A percentile compares a stretch with the other conserved stretches of the same genome.
phyloP scores from a whole-genome alignment of 2,113 vertebrate genomes.

The Acanthisitta chloris region DNA sequence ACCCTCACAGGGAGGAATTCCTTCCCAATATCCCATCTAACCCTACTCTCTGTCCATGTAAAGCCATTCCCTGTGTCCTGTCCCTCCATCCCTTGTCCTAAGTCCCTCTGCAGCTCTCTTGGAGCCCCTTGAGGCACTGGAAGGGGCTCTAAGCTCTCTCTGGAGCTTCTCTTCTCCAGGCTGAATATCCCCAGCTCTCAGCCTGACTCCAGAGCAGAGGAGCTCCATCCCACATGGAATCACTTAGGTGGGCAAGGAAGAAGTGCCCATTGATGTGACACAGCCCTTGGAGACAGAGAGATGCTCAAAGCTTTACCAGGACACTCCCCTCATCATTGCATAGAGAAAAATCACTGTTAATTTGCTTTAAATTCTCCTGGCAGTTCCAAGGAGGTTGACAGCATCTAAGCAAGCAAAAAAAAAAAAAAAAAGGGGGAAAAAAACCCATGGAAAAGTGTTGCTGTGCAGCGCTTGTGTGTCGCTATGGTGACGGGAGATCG shows the following conservation, averaged over 20 bases:
- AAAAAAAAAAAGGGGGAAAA: fast-evolving
- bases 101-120: neutral
- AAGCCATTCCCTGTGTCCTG: too few relatives aligned
- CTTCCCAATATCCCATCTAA: too few relatives aligned
- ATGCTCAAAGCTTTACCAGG: neutral
- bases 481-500: constrained; percentile 21
- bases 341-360: fast-evolving
- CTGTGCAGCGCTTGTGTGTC: neutral
- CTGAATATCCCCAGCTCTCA: neutral
- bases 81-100: neutral
- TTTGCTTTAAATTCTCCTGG: neutral
- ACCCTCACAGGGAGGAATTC: neutral
- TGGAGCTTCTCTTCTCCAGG: neutral
- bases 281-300: neutral
- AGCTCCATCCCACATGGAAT: neutral
- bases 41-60: too few relatives aligned
- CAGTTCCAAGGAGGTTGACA: neutral
- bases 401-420: neutral
- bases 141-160: neutral
- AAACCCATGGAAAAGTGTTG: neutral
- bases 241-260: fast-evolving
- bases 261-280: fast-evolving
- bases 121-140: neutral
- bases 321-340: neutral
- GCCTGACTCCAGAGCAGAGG: neutral